These are phyloP conservation scores for Candidula unifasciata DNA, from an alignment of 2,888 invertebrate species.

Conservation along the genomic window DNA sequence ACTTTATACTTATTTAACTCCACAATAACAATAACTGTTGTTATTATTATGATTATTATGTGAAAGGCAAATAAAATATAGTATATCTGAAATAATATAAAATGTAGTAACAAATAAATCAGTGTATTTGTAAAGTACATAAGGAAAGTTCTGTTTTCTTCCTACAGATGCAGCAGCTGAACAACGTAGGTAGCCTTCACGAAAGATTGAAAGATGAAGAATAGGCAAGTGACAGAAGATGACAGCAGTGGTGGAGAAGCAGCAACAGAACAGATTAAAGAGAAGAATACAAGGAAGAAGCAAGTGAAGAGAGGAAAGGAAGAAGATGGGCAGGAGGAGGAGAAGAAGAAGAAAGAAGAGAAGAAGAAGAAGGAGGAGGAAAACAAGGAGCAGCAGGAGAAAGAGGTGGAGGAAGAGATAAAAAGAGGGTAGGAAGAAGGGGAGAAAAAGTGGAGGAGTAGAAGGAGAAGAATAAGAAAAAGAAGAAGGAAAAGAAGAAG, in stretches of 20 bases:
- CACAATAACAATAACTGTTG: too few species aligned
- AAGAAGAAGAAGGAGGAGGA: constrained; percentile 34
- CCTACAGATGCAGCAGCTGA: too few species aligned
- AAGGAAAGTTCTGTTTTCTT: too few species aligned
- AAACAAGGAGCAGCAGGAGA: constrained; percentile 25
- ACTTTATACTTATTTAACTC: too few species aligned
- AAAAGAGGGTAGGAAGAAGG: too few species aligned
- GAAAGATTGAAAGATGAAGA: too few species aligned
- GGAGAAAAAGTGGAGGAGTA: background rate
- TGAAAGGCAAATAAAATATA: too few species aligned
- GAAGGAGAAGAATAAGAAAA: background rate
- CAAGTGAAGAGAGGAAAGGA: constrained; percentile 3
- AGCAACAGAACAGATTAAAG: constrained; percentile 22
- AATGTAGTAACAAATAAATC: too few species aligned
- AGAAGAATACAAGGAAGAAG: constrained; percentile 27
- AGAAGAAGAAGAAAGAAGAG: background rate
- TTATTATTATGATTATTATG: too few species aligned
- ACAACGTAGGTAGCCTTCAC: too few species aligned
- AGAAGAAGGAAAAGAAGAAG: constrained; percentile 28
- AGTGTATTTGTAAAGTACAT: too few species aligned
- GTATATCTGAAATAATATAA: too few species aligned
- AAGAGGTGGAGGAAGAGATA: constrained; percentile 1
- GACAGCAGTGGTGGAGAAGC: background rate
- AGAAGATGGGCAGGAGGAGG: constrained; percentile 2
- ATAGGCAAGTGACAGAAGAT: background rate